Base-by-base conservation (phyloP, 35 echinoderm and acorn worm species). In the Nesometra sesokonis region DNA sequence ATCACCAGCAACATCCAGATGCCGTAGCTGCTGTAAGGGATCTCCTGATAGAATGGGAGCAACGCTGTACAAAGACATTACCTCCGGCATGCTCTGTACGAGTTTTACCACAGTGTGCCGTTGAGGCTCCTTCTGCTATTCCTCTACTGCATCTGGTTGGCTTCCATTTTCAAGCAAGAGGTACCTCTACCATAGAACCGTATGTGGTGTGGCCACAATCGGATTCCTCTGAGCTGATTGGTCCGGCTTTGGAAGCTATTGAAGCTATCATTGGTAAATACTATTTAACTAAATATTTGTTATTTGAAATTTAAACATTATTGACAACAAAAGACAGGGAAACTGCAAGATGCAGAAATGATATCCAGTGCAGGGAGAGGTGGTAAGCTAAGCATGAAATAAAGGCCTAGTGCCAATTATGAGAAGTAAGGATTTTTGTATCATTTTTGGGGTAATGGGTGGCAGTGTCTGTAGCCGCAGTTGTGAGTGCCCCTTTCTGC, bases 121-220 rank as follows among this genome's bases (percentile, higher is more conserved):
- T 93, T 17, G 40, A 32, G 17, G 76, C 92, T 32, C 92, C 92
- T n/a, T 76, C 88, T 37, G 88, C 92, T 21, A 88, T 91, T 9
- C 89, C 89, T 17, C 57, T 91, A 21, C 83, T 91, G 34, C 91
- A 85, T 37, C 77, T 84, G 33, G 19, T 91, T 9, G 89, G 89
- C 30, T 94, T 94, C 47, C 94, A 97, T 79, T 97, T 97, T 77
- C 94, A 97, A 85, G 86, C 94, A 3, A 84, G 40, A 27, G 87
- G 91, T 7, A 36, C 79, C 9, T 52, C 35, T 37, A 90, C 76
- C 43, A 39, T 36, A 29, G 84, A 89, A 19, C 94, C 94, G 15
- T 90, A 86, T 32, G 87, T 93, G 27, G 30, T 97, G 0, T 97
- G 85, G 76, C 94, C 94, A 35, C 92, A 93, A 31, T 93, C 91